Conservation (phyloP, 2,113 vertebrate species). For the Centropristis striata region DNA sequence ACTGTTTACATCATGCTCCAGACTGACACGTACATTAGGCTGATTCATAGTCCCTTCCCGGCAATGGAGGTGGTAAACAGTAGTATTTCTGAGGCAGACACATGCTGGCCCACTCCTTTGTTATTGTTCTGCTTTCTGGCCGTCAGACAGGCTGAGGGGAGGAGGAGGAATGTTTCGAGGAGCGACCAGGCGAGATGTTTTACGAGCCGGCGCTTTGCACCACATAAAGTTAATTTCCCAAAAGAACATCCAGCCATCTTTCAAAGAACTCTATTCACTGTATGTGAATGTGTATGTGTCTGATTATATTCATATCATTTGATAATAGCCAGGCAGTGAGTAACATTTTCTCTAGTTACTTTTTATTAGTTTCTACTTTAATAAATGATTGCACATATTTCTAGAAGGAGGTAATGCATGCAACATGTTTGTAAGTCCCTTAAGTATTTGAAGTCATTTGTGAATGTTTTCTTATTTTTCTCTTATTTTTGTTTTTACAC, state of each 20-base stretch:
- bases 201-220: slow-evolving; percentile 46
- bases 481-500: too few species aligned
- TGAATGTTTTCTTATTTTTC: too few species aligned
- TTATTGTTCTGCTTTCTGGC: slow-evolving; percentile 68
- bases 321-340: not conserved
- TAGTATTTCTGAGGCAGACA: slow-evolving; percentile 51
- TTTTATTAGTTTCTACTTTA: not conserved
- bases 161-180: slow-evolving; percentile 12
- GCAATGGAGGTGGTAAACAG: slow-evolving; percentile 42
- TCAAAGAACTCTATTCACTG: not conserved
- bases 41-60: slow-evolving; percentile 48
- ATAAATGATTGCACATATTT: not conserved
- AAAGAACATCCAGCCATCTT: not conserved
- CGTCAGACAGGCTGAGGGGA: slow-evolving; percentile 20
- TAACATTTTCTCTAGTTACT: not conserved
- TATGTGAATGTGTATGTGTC: slow-evolving; percentile 4
- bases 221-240: slow-evolving; percentile 60
- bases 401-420: not conserved
- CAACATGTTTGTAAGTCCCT: not conserved
- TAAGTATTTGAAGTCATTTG: too few species aligned
- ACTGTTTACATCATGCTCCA: slow-evolving; percentile 45
- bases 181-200: slow-evolving; percentile 44
- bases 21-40: slow-evolving; percentile 22
- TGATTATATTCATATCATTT: not conserved
- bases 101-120: slow-evolving; percentile 27